Evolutionary conservation across 2,797 vertebrate genomes (phyloP).

Genomic region (Alca torda): DNA sequence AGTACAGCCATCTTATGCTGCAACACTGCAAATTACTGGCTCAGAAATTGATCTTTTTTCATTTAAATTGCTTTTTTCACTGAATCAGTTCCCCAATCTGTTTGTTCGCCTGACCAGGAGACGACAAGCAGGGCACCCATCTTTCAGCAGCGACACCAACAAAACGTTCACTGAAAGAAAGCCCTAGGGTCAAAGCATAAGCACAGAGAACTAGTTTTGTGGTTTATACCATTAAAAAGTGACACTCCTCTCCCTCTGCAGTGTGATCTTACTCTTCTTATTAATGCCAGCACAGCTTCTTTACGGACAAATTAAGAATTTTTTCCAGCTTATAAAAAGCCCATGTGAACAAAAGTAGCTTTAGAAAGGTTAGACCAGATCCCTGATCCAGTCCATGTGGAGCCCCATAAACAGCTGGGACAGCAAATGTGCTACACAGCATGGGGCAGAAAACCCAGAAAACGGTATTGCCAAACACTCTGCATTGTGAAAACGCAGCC

Average conservation of each 20-base stretch:
- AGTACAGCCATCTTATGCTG: neutral
- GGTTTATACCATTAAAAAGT: neutral
- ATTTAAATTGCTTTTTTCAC: neutral
- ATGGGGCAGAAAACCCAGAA: neutral
- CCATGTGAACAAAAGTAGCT: neutral
- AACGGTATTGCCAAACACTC: neutral
- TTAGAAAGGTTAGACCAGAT: neutral
- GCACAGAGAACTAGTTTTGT: neutral
- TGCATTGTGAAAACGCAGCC: accelerated
- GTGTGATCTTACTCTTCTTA: neutral
- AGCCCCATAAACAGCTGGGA: neutral
- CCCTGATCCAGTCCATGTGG: neutral
- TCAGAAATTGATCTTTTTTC: neutral
- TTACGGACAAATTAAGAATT: neutral
- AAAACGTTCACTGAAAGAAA: neutral
- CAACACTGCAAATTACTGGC: neutral
- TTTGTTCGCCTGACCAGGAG: neutral
- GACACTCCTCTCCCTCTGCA: neutral
- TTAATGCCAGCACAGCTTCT: neutral
- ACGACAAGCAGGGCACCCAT: neutral
- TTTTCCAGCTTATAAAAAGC: neutral
- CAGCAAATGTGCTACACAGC: neutral
- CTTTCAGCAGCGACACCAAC: neutral
- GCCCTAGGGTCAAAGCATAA: neutral
- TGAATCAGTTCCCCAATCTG: neutral